phyloP scores from a whole-genome alignment of 2,797 vertebrate genomes.

The Pristis pectinata region DNA sequence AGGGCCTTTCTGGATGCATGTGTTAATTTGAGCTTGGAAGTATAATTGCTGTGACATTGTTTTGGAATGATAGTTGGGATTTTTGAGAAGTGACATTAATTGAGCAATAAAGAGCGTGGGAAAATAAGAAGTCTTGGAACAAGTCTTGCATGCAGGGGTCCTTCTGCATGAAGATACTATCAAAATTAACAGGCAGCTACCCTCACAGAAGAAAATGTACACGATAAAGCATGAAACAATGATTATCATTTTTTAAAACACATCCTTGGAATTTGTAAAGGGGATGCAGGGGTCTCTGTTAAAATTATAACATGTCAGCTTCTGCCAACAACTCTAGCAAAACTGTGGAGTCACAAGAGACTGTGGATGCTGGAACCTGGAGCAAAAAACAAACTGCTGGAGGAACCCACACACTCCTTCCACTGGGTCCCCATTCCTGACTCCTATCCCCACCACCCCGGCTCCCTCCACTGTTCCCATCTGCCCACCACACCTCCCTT shows the following conservation, averaged over 20 bases:
- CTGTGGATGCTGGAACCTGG: too few species aligned
- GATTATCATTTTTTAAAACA: neutral
- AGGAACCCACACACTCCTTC: too few species aligned
- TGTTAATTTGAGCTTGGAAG: neutral
- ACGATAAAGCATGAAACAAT: neutral
- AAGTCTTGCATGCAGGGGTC: neutral
- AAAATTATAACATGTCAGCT: too few species aligned
- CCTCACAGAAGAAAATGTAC: neutral
- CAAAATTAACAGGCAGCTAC: neutral
- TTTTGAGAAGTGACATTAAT: neutral
- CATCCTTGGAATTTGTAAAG: too few species aligned
- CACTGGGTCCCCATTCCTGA: too few species aligned
- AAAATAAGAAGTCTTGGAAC: neutral
- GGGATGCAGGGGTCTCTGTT: too few species aligned
- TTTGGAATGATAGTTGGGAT: neutral
- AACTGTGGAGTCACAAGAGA: too few species aligned
- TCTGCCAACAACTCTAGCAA: too few species aligned
- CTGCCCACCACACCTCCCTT: too few species aligned
- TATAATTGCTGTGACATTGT: neutral
- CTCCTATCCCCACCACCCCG: too few species aligned
- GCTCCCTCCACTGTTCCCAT: too few species aligned
- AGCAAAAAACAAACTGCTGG: too few species aligned
- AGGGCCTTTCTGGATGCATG: neutral
- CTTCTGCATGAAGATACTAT: neutral
- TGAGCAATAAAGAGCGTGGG: neutral